These are phyloP conservation scores for Pelodiscus sinensis DNA, from an alignment of 2,113 vertebrate species.

Conservation along the genomic window DNA sequence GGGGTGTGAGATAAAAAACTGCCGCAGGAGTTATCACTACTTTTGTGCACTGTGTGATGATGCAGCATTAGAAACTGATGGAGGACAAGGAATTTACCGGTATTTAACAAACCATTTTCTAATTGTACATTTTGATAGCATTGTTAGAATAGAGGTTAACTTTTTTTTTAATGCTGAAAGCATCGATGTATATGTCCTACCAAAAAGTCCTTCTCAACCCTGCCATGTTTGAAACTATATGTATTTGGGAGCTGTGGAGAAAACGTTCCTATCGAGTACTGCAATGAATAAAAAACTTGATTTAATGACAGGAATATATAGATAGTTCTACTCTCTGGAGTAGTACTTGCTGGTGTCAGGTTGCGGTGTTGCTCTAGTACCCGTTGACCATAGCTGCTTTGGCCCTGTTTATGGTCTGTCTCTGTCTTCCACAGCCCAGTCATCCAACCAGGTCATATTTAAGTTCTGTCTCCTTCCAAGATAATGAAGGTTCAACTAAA, in stretches of 20 bases:
- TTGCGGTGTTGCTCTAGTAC: neutral
- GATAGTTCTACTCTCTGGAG: neutral
- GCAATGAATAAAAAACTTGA: neutral
- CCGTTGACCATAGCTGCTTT: neutral
- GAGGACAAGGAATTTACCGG: conserved; percentile 68
- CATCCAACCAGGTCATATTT: neutral
- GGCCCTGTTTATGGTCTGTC: neutral
- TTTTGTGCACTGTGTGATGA: conserved; percentile 72
- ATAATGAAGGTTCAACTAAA: neutral
- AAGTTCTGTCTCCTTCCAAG: neutral
- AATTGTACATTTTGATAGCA: neutral
- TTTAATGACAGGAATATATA: neutral
- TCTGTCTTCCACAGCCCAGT: neutral
- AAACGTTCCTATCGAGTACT: neutral
- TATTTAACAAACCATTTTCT: conserved; percentile 46
- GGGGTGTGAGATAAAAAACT: conserved; percentile 75
- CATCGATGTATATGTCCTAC: neutral
- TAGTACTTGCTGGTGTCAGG: neutral
- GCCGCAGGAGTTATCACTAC: conserved; percentile 78
- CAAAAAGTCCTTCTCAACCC: neutral
- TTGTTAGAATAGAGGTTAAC: neutral
- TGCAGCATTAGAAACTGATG: conserved; percentile 50
- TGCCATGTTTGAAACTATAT: neutral
- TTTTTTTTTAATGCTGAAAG: neutral
- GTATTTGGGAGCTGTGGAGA: neutral